Evolutionary conservation across 1,140 invertebrate species (phyloP).

Genomic region (Muscidifurax raptorellus): DNA sequence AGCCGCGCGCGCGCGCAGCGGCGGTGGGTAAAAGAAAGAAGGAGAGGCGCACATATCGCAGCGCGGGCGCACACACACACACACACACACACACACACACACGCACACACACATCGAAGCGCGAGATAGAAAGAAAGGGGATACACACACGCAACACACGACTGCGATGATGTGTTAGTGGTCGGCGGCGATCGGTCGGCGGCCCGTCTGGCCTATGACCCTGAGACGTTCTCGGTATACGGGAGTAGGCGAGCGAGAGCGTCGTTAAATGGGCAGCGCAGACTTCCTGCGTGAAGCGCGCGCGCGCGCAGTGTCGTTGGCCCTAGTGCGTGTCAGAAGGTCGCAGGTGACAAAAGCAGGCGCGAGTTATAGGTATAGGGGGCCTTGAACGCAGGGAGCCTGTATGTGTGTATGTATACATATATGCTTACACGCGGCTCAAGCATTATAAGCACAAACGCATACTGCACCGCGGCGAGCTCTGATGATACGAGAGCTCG

Average conservation of each 20-base stretch:
- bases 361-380: not conserved
- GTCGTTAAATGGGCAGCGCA: slow-evolving; percentile 30
- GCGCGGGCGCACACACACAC: not conserved
- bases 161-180: not conserved
- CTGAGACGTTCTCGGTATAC: slow-evolving; percentile 41
- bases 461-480: no score
- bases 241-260: slow-evolving; percentile 14
- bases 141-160: not conserved
- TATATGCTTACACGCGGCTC: no score
- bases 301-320: slow-evolving; percentile 12
- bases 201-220: slow-evolving; percentile 45
- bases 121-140: not conserved
- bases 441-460: no score
- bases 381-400: not conserved
- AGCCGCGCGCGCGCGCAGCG: no score
- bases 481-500: not conserved
- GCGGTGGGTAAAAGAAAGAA: not conserved
- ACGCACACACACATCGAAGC: no score
- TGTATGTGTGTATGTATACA: not conserved
- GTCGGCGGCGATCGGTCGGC: not conserved
- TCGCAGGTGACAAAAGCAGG: slow-evolving; percentile 30
- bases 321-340: slow-evolving; percentile 30
- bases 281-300: slow-evolving; percentile 34
- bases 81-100: no score
- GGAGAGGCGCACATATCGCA: not conserved